Evolutionary conservation across 2,888 invertebrate species (phyloP), one percentile per base, ranked within the genome.

Genomic region (Chalcis sispes): DNA sequence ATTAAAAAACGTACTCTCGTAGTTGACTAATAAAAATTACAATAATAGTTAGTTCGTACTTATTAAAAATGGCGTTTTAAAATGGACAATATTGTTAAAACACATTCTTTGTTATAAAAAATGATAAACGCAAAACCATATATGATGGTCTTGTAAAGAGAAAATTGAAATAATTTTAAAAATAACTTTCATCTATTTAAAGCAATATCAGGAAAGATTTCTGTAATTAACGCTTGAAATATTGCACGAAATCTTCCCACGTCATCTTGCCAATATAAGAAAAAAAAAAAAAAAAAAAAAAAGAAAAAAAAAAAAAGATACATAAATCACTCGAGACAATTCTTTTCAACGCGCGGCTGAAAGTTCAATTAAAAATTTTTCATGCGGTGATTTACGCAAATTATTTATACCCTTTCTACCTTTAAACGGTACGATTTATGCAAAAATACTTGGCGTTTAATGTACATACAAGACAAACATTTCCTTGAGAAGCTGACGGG

Each of bases 361-460:
- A 50, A 66, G 70, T 71, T 71, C 71, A 70, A 71, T 75, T 75
- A 75, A 75, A 66, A 71, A 75, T 70, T 66, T n/a, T 64, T 64
- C 70, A 29, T 20, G n/a, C 20, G 36, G 13, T 61, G 66, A 65
- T 61, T 74, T 65, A 65, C 70, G 42, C 52, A 48, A 59, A 69
- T 74, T 66, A 65, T 61, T 75, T 67, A 48, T 64, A 58, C 46
- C 73, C 50, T 59, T 59, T 4, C 36, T 36, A 36, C 10, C 4
- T 36, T 36, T 69, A 50, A 71, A 66, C 58, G 52, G 58, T 2
- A 40, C 70, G 18, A 48, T 75, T 75, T 58, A 65, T 66, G 59
- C 27, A 73, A 73, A 59, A 72, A 67, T 59, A 52, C 48, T 13
- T 10, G 8, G 18, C 58, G 48, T 50, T 75, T 75, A 70, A 64